Percentiles rank a stretch among this genome's conserved stretches.
These are phyloP conservation scores for Scyliorhinus canicula DNA, from an alignment of 2,797 vertebrate genomes.

Conservation along the genomic window DNA sequence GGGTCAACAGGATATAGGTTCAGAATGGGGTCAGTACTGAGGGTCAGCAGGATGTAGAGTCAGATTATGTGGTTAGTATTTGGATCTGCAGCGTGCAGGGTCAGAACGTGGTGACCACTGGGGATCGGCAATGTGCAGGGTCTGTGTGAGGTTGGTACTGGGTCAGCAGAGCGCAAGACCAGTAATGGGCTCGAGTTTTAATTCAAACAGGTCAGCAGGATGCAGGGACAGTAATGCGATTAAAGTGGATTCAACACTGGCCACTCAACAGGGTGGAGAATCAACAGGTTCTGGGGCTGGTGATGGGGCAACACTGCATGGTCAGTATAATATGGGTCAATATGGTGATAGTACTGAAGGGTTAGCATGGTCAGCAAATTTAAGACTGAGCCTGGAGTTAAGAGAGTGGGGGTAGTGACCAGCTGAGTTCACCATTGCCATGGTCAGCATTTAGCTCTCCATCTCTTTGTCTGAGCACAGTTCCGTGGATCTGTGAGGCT, in stretches of 20 bases:
- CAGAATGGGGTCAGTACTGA: background rate
- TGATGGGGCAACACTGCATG: background rate
- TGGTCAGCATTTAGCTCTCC: background rate
- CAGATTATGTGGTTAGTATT: no score
- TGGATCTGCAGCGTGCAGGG: no score
- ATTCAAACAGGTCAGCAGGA: background rate
- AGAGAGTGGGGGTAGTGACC: no score
- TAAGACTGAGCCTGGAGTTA: background rate
- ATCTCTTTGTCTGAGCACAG: background rate
- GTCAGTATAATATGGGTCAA: background rate
- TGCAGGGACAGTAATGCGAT: background rate
- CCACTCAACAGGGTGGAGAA: background rate
- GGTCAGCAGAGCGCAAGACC: background rate
- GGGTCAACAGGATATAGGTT: background rate
- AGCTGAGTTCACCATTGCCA: background rate
- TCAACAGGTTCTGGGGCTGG: background rate
- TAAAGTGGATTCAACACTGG: background rate
- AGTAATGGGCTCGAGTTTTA: background rate
- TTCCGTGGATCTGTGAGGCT: background rate
- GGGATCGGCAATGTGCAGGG: no score
- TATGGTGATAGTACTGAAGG: background rate
- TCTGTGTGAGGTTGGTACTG: no score
- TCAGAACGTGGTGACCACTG: no score
- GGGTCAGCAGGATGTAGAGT: background rate
- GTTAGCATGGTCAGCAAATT: no score